Conservation (phyloP, 2,797 vertebrate genomes). For the Acipenser ruthenus region DNA sequence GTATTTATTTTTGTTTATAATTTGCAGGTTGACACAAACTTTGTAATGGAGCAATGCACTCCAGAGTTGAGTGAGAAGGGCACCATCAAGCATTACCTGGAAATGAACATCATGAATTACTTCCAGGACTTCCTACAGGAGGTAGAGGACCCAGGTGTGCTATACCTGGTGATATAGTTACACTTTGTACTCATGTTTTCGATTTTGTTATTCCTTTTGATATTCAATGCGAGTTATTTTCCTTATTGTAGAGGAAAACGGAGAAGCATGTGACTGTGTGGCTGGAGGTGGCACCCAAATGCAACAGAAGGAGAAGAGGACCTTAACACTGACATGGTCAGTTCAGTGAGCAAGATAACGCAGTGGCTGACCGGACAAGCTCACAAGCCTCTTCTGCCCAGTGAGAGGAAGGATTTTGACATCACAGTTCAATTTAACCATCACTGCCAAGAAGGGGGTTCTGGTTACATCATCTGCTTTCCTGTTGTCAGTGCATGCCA, state of each 20-base stretch:
- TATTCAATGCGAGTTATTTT: too few species aligned
- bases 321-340: too few species aligned
- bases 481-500: conserved; percentile 9
- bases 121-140: conserved; percentile 13
- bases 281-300: neutral
- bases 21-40: neutral
- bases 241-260: too few species aligned
- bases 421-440: neutral
- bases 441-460: neutral
- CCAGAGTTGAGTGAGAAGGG: conserved; percentile 2
- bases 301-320: neutral
- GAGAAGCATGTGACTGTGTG: too few species aligned
- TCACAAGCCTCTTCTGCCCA: conserved; percentile 3
- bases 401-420: conserved; percentile 7
- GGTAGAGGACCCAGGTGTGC: neutral
- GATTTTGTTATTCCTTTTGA: too few species aligned
- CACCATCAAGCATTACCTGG: neutral
- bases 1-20: neutral
- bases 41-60: neutral
- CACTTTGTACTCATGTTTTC: too few species aligned
- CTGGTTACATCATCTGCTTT: neutral
- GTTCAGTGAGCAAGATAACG: neutral
- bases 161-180: too few species aligned
- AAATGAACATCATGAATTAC: conserved; percentile 2
- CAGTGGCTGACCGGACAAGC: conserved; percentile 8